These are phyloP conservation scores for Drosophila ercepeae DNA, from an alignment of 1,140 invertebrate species.

Conservation along the genomic window DNA sequence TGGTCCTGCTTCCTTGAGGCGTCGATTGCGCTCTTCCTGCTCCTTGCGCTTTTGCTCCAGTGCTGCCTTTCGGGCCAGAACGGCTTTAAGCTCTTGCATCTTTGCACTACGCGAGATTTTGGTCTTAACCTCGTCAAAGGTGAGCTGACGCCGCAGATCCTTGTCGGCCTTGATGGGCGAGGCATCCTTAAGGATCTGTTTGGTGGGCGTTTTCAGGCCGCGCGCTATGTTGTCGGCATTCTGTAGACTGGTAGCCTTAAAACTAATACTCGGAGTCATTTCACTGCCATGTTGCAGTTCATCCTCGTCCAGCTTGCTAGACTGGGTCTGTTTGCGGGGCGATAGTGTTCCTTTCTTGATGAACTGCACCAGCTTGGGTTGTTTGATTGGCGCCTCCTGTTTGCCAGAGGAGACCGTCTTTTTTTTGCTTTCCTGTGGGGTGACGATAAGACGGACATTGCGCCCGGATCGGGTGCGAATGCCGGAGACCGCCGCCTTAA, in stretches of 20 bases:
- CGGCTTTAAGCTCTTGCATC: constrained; percentile 87
- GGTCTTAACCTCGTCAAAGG: constrained; percentile 87
- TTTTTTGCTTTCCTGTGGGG: constrained; percentile 39
- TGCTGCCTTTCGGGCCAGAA: constrained; percentile 86
- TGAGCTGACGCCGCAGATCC: constrained; percentile 85
- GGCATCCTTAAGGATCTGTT: constrained; percentile 74
- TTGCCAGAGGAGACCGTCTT: constrained; percentile 45
- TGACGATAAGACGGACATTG: constrained; percentile 68
- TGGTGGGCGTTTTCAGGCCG: constrained; percentile 78
- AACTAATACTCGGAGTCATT: constrained; percentile 52
- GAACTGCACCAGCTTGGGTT: constrained; percentile 79
- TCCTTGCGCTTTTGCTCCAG: constrained; percentile 76
- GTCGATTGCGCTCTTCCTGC: constrained; percentile 76
- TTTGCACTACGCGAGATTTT: constrained; percentile 87
- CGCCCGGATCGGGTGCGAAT: constrained; percentile 75
- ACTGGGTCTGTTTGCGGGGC: constrained; percentile 61
- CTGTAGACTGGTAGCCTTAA: constrained; percentile 45
- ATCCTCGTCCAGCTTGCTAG: constrained; percentile 33
- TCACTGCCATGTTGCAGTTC: constrained; percentile 40
- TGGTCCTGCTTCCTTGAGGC: constrained; percentile 83
- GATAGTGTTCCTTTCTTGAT: constrained; percentile 73
- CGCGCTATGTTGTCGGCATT: constrained; percentile 64
- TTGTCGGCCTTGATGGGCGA: constrained; percentile 73
- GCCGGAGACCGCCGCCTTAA: constrained; percentile 55
- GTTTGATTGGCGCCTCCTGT: constrained; percentile 59